Percentiles rank a stretch among this genome's conserved stretches.
Evolutionary conservation across 2,797 vertebrate species (phyloP).

Genomic region (Coilia nasus): DNA sequence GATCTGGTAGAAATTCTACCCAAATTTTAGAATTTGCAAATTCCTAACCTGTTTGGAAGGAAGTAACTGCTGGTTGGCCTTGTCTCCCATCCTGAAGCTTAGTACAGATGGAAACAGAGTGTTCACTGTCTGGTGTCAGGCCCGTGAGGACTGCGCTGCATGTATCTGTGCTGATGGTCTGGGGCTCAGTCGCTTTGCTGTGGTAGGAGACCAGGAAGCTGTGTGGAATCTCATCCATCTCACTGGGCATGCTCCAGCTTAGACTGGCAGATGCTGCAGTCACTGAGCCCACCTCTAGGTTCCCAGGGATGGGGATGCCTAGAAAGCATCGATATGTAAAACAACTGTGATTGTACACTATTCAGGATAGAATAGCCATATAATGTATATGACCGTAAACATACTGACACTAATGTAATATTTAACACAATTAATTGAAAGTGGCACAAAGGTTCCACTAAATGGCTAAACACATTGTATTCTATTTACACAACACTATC

Average conservation of each 20-base stretch:
- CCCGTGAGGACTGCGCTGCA: not conserved
- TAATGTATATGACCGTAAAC: too few relatives aligned
- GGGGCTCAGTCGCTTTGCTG: not conserved
- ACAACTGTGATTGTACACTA: too few relatives aligned
- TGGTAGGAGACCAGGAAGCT: not conserved
- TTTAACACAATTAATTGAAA: too few relatives aligned
- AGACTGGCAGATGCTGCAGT: not conserved
- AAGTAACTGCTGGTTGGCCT: not conserved
- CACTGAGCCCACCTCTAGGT: not conserved
- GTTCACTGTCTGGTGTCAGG: slow-evolving; percentile 15
- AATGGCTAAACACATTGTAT: too few relatives aligned
- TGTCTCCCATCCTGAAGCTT: not conserved
- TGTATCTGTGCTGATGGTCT: not conserved
- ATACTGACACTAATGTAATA: too few relatives aligned
- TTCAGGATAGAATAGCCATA: too few relatives aligned
- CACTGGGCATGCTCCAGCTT: slow-evolving; percentile 7
- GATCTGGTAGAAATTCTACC: too few relatives aligned
- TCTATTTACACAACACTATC: too few relatives aligned
- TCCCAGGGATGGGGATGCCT: not conserved
- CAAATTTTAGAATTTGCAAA: too few relatives aligned
- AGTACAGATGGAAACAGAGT: not conserved
- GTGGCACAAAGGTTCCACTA: too few relatives aligned
- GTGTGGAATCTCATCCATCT: slow-evolving; percentile 2
- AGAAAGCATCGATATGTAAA: not conserved
- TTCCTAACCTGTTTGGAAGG: too few relatives aligned